Evolutionary conservation across 2,888 invertebrate species (phyloP).

Genomic region (Crocallis elinguaria): DNA sequence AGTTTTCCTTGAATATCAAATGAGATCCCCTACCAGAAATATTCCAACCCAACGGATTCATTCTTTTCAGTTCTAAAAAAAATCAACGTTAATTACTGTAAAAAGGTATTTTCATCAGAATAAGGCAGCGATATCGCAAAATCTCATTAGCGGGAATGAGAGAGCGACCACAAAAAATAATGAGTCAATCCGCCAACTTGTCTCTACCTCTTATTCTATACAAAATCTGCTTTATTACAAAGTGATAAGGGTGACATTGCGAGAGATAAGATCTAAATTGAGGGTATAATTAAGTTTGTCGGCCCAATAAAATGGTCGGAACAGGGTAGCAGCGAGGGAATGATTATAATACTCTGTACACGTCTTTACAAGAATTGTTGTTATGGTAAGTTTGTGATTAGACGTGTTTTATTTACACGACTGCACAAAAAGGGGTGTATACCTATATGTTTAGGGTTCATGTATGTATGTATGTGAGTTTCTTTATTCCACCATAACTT

Average conservation of each 20-base stretch:
- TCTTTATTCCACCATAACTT: too few species aligned
- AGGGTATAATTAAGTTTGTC: constrained; percentile 33
- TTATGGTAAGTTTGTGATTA: background rate
- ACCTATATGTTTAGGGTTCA: too few species aligned
- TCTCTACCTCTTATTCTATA: constrained; percentile 14
- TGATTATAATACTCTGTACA: constrained; percentile 34
- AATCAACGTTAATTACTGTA: constrained; percentile 54
- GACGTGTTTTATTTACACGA: too few species aligned
- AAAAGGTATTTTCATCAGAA: constrained; percentile 53
- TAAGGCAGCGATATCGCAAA: constrained; percentile 54
- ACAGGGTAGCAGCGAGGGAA: constrained; percentile 19
- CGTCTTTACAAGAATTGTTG: constrained; percentile 28
- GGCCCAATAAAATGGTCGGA: constrained; percentile 36
- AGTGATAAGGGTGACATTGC: constrained; percentile 10
- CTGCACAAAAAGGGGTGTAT: too few species aligned
- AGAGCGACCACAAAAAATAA: constrained; percentile 68
- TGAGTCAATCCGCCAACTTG: constrained; percentile 49
- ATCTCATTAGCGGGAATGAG: constrained; percentile 67
- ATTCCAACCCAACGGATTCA: constrained; percentile 18
- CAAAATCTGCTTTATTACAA: constrained; percentile 18
- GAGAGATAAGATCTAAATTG: constrained; percentile 13
- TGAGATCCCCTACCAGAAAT: background rate
- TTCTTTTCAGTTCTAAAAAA: constrained; percentile 32
- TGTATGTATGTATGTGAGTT: too few species aligned
- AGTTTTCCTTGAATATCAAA: too few species aligned